A percentile compares a stretch with the other conserved stretches of the same genome.
Conservation (phyloP, 1,140 invertebrate genomes). For the Papilio glaucus region DNA sequence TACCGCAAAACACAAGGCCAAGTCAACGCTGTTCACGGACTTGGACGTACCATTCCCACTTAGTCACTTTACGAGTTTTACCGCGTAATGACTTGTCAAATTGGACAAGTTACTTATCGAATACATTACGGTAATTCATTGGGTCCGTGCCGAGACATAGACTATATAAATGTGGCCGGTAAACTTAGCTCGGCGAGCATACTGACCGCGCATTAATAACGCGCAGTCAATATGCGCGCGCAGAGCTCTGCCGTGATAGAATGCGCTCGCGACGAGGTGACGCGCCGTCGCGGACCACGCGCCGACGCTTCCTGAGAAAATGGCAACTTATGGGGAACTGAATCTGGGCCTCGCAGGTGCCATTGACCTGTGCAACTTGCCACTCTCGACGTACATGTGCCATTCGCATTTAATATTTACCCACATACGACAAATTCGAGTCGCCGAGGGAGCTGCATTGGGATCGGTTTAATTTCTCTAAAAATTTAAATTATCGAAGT, state of each 20-base stretch:
- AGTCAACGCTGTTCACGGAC: slow-evolving; percentile 47
- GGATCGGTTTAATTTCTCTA: background rate
- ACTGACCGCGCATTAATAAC: slow-evolving; percentile 71
- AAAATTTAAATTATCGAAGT: background rate
- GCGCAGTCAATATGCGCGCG: slow-evolving; percentile 73
- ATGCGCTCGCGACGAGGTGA: slow-evolving; percentile 64
- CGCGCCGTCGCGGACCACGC: slow-evolving; percentile 54
- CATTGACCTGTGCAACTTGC: slow-evolving; percentile 69
- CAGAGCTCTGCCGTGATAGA: slow-evolving; percentile 74
- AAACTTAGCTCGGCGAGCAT: slow-evolving; percentile 50
- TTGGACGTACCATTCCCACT: slow-evolving; percentile 31
- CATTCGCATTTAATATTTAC: slow-evolving; percentile 66
- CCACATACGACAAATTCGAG: slow-evolving; percentile 43
- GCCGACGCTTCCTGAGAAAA: slow-evolving; percentile 78
- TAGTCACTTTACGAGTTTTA: slow-evolving; percentile 14
- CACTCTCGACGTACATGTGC: slow-evolving; percentile 60
- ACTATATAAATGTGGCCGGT: slow-evolving; percentile 48
- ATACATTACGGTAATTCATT: slow-evolving; percentile 43
- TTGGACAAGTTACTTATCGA: background rate
- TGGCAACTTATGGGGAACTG: slow-evolving; percentile 79
- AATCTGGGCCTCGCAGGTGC: slow-evolving; percentile 74
- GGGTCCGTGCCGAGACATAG: slow-evolving; percentile 46
- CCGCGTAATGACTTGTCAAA: slow-evolving; percentile 14
- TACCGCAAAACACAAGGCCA: slow-evolving; percentile 66
- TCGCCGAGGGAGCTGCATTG: background rate